A percentile compares a stretch with the other conserved stretches of the same genome.
Conservation (phyloP, 2,797 vertebrate species). For the Staurois parvus region DNA sequence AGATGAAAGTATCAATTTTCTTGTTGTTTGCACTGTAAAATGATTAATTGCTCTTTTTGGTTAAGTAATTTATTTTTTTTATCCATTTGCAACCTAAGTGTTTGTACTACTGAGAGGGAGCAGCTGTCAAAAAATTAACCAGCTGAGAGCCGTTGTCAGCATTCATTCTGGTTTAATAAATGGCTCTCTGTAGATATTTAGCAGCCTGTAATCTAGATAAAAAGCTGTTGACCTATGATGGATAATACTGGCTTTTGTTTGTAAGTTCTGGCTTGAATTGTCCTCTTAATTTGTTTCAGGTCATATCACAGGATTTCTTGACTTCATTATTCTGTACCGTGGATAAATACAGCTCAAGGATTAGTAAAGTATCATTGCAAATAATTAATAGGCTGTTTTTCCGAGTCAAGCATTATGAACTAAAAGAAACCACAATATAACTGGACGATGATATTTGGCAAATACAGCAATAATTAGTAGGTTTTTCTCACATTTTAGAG, state of each 20-base stretch:
- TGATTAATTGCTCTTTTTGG: constrained; percentile 58
- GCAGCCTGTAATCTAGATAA: constrained; percentile 77
- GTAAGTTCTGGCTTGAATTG: constrained; percentile 78
- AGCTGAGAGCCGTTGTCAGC: constrained; percentile 81
- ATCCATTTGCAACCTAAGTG: constrained; percentile 71
- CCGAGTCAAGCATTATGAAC: constrained; percentile 55
- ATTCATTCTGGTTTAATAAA: constrained; percentile 81
- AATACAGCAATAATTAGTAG: no score
- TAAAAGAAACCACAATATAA: constrained; percentile 16
- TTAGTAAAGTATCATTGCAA: constrained; percentile 70
- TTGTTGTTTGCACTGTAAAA: constrained; percentile 4
- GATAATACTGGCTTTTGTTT: constrained; percentile 76
- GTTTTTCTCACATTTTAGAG: no score
- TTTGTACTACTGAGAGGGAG: constrained; percentile 79
- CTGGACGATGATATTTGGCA: no score
- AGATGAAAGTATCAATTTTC: constrained; percentile 10
- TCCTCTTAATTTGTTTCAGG: constrained; percentile 78
- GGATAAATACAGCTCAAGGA: constrained; percentile 71
- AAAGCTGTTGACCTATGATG: constrained; percentile 77
- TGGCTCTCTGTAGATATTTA: constrained; percentile 79
- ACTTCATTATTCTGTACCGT: constrained; percentile 69
- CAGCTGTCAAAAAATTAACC: constrained; percentile 81
- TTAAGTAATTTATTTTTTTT: constrained; percentile 75
- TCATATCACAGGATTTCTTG: constrained; percentile 74
- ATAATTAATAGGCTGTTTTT: constrained; percentile 70